Base-by-base conservation (phyloP, 2,797 vertebrate species). In the Enteromius trimaculatus region DNA sequence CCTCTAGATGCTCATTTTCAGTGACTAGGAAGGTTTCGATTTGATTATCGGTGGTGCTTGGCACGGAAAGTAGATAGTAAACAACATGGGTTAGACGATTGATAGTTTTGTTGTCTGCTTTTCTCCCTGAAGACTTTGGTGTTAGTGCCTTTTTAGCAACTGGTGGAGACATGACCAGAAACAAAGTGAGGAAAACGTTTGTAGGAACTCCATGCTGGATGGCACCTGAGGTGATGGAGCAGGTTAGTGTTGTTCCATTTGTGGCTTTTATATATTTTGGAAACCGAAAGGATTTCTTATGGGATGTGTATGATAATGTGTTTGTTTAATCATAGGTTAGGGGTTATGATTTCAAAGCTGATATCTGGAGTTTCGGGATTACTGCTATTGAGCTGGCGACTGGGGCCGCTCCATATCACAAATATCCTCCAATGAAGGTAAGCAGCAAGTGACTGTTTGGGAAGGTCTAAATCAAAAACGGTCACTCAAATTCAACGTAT, bases 191-290 rank as follows among this genome's bases (percentile, higher is more conserved):
- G 85, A 99, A 99, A 92, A 99, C 98, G 0, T 99, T 99, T 90
- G 97, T 99, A 81, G 98, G 98, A 89, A 99, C 98, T 2, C 98
- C 98, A 19, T 99, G 98, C 90, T 99, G 98, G 98, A 99, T 99
- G 98, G 98, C 98, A 10, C 98, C 98, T 2, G 98, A 99, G 92
- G 98, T 99, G 84, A 99, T 99, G 98, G 98, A 99, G 79, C 98
- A 99, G 97, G 98, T 99, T 26, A 44, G 86, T 83, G 29, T 62
- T 23, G 44, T 37, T 9, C 62, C 34, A 19, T 4, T 17, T 49
- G 23, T 75, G n/a, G 23, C 65, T 76, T 37, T 47, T 1, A 17
- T 82, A 21, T 69, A 49, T 70, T 78, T 44, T 44, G 17, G 31
- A 53, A 44, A 53, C 51, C 2, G 0, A 76, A 53, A 39, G 6